Conservation (phyloP, 2,888 invertebrate species). For the Caenorhabditis virilis region DNA sequence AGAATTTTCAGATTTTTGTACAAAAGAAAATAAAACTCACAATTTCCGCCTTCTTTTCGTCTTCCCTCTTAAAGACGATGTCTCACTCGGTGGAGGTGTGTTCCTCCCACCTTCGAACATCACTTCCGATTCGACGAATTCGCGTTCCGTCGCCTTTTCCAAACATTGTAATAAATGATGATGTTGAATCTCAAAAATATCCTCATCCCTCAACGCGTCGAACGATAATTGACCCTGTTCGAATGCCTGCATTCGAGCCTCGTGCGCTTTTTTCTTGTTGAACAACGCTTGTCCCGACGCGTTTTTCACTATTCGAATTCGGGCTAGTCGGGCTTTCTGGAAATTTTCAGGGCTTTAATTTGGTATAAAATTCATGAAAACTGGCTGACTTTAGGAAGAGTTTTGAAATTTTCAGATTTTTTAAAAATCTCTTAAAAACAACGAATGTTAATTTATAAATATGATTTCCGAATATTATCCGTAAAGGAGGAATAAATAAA, state of each 20-base stretch:
- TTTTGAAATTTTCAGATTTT: no score
- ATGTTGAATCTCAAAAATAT: conserved; percentile 97
- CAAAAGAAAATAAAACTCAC: no score
- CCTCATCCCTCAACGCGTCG: conserved; percentile 86
- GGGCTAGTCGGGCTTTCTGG: conserved; percentile 96
- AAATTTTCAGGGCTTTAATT: no score
- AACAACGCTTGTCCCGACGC: conserved; percentile 98
- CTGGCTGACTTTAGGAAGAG: no score
- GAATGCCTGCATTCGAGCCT: conserved; percentile 84
- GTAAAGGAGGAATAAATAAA: no score
- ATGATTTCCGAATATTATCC: no score
- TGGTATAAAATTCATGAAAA: no score
- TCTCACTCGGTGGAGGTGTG: conserved; percentile 57
- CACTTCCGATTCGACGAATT: conserved; percentile 62
- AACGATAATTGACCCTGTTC: conserved; percentile 68
- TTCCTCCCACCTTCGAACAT: conserved; percentile 58
- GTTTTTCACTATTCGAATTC: conserved; percentile 97
- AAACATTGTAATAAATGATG: conserved; percentile 95
- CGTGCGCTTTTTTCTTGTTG: conserved; percentile 96
- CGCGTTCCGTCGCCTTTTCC: conserved; percentile 84
- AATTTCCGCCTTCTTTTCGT: conserved; percentile 30
- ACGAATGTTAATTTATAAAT: no score
- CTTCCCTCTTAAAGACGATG: conserved; percentile 30
- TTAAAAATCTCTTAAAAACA: no score
- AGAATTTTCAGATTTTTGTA: no score